phyloP scores from a whole-genome alignment of 2,113 vertebrate species.

The Etheostoma cragini region DNA sequence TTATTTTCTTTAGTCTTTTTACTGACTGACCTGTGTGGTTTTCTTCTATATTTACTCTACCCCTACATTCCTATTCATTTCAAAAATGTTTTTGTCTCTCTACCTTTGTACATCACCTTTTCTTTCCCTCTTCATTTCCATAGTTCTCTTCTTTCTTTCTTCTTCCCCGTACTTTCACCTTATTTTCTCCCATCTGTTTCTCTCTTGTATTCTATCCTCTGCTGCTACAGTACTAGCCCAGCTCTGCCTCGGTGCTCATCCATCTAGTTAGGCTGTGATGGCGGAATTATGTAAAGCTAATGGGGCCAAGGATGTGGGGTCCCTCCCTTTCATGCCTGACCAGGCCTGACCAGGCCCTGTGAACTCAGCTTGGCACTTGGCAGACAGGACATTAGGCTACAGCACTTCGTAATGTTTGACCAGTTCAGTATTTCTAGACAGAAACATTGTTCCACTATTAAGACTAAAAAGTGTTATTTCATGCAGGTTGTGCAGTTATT shows the following conservation, averaged over 20 bases:
- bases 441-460: conserved; percentile 14
- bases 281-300: conserved; percentile 78
- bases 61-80: not conserved
- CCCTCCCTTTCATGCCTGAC: conserved; percentile 48
- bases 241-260: conserved; percentile 37
- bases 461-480: not conserved
- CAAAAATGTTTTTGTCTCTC: not conserved
- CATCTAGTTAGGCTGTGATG: conserved; percentile 61
- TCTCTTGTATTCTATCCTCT: conserved; percentile 18
- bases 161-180: not conserved
- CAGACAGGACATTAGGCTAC: conserved; percentile 25
- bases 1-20: not conserved
- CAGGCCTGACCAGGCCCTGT: conserved; percentile 40
- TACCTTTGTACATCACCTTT: not conserved
- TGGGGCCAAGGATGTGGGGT: conserved; percentile 50
- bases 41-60: not conserved
- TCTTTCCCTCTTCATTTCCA: not conserved
- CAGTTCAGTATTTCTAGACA: conserved; percentile 18
- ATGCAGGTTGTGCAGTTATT: not conserved
- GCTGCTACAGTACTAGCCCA: conserved; percentile 15
- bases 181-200: conserved; percentile 9
- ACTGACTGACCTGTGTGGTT: not conserved
- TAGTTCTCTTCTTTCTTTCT: not conserved
- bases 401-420: conserved; percentile 31
- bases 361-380: conserved; percentile 46